Conservation (phyloP, 2,797 vertebrate species). For the Nannoperca obscura region DNA sequence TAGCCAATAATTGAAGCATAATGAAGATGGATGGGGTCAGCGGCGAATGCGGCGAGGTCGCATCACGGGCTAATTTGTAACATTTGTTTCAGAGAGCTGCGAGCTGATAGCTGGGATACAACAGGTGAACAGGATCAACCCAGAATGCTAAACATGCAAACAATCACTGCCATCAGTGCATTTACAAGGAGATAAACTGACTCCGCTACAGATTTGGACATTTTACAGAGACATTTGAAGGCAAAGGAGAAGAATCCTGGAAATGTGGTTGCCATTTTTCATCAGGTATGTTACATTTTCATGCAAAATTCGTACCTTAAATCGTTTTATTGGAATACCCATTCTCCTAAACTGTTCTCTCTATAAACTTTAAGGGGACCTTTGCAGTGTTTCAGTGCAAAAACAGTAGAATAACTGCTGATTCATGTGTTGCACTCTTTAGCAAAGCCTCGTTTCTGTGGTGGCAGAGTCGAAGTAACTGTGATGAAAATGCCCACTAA, state of each 20-base stretch:
- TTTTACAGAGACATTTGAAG: neutral
- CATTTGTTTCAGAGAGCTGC: constrained; percentile 53
- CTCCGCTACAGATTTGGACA: neutral
- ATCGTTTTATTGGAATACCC: neutral
- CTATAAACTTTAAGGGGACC: neutral
- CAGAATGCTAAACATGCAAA: constrained; percentile 9
- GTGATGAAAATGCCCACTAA: neutral
- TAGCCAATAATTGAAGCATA: constrained; percentile 69
- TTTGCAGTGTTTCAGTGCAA: neutral
- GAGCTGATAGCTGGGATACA: constrained; percentile 48
- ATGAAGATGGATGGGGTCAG: constrained; percentile 80
- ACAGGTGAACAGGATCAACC: constrained; percentile 60
- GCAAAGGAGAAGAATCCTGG: neutral
- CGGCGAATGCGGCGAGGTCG: constrained; percentile 52
- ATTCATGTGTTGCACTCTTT: neutral
- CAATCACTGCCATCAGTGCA: neutral
- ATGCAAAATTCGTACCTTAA: too few relatives aligned
- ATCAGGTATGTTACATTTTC: neutral
- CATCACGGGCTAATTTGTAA: constrained; percentile 62
- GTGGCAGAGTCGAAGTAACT: neutral
- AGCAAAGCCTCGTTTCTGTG: neutral
- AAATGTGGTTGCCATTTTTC: neutral
- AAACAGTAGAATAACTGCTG: neutral
- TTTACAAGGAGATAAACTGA: neutral
- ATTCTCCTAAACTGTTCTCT: neutral